phyloP scores from a whole-genome alignment of 2,113 vertebrate species.

The Mus spicilegus region DNA sequence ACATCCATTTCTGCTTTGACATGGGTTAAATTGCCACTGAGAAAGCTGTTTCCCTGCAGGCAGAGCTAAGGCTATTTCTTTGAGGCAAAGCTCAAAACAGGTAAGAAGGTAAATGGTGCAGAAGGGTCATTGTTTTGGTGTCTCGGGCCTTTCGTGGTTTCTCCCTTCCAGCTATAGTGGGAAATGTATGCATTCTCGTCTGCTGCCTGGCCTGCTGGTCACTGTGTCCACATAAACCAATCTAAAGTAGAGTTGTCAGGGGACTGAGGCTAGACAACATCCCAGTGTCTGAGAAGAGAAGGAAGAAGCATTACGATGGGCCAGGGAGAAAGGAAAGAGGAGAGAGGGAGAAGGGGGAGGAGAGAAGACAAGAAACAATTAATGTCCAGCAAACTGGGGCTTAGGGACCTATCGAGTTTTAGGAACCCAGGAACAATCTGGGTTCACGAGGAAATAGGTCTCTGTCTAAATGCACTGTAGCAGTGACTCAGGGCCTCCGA shows the following conservation, averaged over 20 bases:
- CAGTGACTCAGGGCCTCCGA: neutral
- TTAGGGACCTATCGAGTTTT: neutral
- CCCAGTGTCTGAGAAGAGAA: neutral
- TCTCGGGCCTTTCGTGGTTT: neutral
- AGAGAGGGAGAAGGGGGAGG: neutral
- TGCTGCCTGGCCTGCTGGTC: neutral
- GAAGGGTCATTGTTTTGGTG: conserved; percentile 52
- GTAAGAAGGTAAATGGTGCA: neutral
- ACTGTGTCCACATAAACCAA: neutral
- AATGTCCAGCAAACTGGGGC: neutral
- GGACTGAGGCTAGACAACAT: conserved; percentile 1
- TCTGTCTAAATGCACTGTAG: neutral
- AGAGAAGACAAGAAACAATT: neutral
- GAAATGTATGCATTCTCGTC: conserved; percentile 8
- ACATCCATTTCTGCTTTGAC: conserved; percentile 51
- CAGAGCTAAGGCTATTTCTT: conserved; percentile 20
- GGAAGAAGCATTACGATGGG: neutral
- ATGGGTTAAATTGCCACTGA: conserved; percentile 33
- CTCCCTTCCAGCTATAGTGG: neutral
- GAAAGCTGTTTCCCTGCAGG: conserved; percentile 21
- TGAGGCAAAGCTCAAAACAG: conserved; percentile 47
- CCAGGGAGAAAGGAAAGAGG: neutral
- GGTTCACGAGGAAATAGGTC: neutral
- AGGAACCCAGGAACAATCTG: neutral
- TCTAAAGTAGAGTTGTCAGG: neutral